A percentile compares a stretch with the other conserved stretches of the same genome.
Evolutionary conservation across 1,140 invertebrate genomes (phyloP).

Genomic region (Danaus plexippus): DNA sequence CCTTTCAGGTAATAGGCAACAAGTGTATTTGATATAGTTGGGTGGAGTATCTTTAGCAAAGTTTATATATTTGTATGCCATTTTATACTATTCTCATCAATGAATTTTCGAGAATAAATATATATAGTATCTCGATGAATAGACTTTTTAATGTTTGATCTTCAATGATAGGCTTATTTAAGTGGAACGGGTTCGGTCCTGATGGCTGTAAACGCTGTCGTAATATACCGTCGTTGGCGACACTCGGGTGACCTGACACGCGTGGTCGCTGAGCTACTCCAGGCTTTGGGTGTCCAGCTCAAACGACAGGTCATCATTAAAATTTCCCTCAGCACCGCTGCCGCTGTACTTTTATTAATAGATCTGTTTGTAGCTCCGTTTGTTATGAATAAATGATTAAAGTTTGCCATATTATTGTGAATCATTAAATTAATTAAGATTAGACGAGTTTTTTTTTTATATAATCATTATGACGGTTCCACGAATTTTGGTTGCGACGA

Average conservation of each 20-base stretch:
- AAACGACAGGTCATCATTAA: slow-evolving; percentile 38
- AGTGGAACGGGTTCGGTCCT: slow-evolving; percentile 32
- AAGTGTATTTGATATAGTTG: too few species aligned
- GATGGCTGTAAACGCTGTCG: slow-evolving; percentile 35
- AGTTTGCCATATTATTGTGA: not conserved
- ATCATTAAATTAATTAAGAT: too few species aligned
- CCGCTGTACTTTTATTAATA: slow-evolving; percentile 22
- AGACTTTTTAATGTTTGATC: too few species aligned
- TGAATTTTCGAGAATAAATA: too few species aligned
- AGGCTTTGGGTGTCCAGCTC: slow-evolving; percentile 37
- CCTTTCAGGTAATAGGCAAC: slow-evolving; percentile 33
- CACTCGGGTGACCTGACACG: slow-evolving; percentile 36
- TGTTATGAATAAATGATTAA: slow-evolving; percentile 7
- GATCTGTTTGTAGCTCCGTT: slow-evolving; percentile 26
- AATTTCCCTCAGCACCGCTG: slow-evolving; percentile 27
- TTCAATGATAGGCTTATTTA: slow-evolving; percentile 31
- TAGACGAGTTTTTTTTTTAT: too few species aligned
- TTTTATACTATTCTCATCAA: too few species aligned
- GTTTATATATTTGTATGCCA: too few species aligned
- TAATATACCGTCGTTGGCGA: slow-evolving; percentile 39
- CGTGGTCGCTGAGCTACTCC: slow-evolving; percentile 45
- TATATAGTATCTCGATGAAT: too few species aligned
- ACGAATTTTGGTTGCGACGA: slow-evolving; percentile 1
- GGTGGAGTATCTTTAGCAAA: too few species aligned
- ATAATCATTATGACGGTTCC: too few species aligned